Base-by-base conservation (phyloP, 1,140 invertebrate species). In the Adelges cooleyi region DNA sequence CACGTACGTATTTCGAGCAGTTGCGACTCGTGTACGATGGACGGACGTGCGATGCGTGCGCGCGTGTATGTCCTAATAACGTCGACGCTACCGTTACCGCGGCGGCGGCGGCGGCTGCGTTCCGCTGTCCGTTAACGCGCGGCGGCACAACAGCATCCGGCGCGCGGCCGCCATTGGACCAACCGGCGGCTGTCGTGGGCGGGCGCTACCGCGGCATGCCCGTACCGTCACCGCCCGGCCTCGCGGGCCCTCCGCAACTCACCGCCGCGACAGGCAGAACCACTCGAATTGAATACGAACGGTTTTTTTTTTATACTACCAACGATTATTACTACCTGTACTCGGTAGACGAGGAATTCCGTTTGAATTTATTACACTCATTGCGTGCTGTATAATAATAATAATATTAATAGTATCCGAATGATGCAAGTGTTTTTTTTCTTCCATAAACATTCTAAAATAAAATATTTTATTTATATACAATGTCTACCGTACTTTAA, bases 131-230 rank as follows among this genome's bases (percentile, higher is more conserved):
- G 52, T 11, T 44, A n/a, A 4, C 15, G 40, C 5, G 18, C 17
- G 25, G 18, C 20, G 49, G 25, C 49, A 33, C 44, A 15, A n/a
- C 62, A 52, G 46, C 48, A 52, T 52, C 49, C 62, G 62, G 46
- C 27, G 23, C 20, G 8, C 65, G 65, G 4, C 9, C 25, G 22
- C 15, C 29, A 49, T 46, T 48, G 65, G 50, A 44, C 65, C 51
- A 48, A 42, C 36, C 49, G 46, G 22, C 38, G 18, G 22, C 36
- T 20, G 25, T 2, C 11, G 15, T 29, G 27, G 65, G 50, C 42
- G 46, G 15, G 49, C 15, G 1, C 36, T 15, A 17, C 36, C 22
- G 18, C 36, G 49, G 50, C n/a, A 29, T 23, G 17, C 50, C 23
- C 62, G 3, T 17, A 3, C 48, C 33, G 10, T 13, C 27, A 8